Conservation (phyloP, 1,140 invertebrate genomes). For the Nymphalis io region DNA sequence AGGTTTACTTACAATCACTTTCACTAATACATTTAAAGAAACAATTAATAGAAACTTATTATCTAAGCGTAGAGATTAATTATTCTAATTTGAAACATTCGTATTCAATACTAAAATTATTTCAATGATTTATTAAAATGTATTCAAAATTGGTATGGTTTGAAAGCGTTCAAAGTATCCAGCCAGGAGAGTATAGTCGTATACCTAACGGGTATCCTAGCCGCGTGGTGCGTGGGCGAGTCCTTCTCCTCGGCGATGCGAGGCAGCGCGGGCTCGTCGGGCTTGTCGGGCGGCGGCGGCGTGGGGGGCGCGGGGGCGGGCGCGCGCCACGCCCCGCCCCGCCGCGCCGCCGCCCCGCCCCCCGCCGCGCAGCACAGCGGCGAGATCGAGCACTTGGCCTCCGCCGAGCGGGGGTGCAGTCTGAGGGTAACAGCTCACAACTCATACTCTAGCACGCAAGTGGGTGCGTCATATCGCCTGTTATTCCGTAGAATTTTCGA, state of each 20-base stretch:
- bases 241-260: slow-evolving; percentile 89
- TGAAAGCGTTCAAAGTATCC: background rate
- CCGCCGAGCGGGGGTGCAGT: slow-evolving; percentile 84
- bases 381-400: slow-evolving; percentile 84
- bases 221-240: slow-evolving; percentile 84
- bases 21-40: too few relatives aligned
- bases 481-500: too few relatives aligned
- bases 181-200: background rate
- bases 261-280: slow-evolving; percentile 60
- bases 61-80: too few relatives aligned
- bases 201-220: slow-evolving; percentile 54
- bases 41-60: too few relatives aligned
- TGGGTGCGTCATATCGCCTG: too few relatives aligned
- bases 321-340: slow-evolving; percentile 56
- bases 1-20: too few relatives aligned
- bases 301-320: slow-evolving; percentile 68
- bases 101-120: too few relatives aligned
- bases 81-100: too few relatives aligned
- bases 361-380: slow-evolving; percentile 82
- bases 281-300: slow-evolving; percentile 60
- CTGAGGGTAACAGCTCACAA: slow-evolving; percentile 39
- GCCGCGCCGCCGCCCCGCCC: slow-evolving; percentile 55
- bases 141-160: background rate
- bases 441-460: too few relatives aligned
- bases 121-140: too few relatives aligned